These are phyloP conservation scores for Sabatieria punctata DNA, from an alignment of 2,888 invertebrate genomes.

Conservation along the genomic window DNA sequence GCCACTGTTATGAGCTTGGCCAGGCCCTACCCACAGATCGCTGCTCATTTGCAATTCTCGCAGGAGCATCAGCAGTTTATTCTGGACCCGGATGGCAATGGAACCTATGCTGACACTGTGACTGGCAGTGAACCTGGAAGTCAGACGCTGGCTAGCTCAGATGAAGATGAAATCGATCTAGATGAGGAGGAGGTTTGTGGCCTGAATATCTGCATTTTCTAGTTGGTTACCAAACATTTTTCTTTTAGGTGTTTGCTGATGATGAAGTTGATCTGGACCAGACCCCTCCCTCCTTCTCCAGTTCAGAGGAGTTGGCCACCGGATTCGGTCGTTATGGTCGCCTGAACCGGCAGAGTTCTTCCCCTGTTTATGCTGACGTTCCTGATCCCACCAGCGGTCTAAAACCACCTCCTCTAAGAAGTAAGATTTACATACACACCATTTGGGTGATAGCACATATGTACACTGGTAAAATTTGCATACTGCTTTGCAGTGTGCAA, in stretches of 20 bases:
- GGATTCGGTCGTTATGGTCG: no score
- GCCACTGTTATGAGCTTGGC: slow-evolving; percentile 8
- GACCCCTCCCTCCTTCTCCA: not conserved
- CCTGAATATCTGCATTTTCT: slow-evolving; percentile 13
- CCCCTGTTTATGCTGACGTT: no score
- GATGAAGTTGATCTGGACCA: slow-evolving; percentile 8
- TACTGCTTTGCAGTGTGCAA: no score
- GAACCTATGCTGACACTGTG: not conserved
- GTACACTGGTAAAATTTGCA: no score
- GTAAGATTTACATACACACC: no score
- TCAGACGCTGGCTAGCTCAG: slow-evolving; percentile 22
- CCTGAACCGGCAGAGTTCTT: no score
- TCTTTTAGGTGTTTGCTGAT: slow-evolving; percentile 19
- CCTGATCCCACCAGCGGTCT: no score
- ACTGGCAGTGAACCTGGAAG: no score
- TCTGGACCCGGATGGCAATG: no score
- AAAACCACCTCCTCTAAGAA: no score
- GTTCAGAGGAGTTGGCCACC: not conserved
- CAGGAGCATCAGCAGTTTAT: slow-evolving; percentile 12
- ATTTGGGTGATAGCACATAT: no score
- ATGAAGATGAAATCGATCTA: slow-evolving; percentile 13
- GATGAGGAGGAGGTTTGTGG: slow-evolving; percentile 34
- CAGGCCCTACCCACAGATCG: slow-evolving; percentile 11
- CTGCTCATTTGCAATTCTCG: slow-evolving; percentile 10
- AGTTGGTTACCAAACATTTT: no score